A percentile compares a stretch with the other conserved stretches of the same genome.
phyloP scores from a whole-genome alignment of 2,113 vertebrate genomes.

The Antechinus flavipes region DNA sequence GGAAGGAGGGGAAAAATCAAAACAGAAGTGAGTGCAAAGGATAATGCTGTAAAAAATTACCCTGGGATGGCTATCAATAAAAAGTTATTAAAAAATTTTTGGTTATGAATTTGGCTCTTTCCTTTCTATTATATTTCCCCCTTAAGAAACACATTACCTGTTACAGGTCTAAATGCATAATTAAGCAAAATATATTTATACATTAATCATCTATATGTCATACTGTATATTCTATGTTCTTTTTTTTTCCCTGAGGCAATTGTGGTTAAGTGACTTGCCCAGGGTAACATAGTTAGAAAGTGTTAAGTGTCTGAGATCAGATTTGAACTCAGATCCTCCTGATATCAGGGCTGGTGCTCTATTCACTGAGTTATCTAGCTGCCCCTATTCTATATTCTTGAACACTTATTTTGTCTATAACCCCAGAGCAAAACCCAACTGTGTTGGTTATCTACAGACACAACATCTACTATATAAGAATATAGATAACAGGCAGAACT shows the following conservation, averaged over 20 bases:
- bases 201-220: background rate
- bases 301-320: no score
- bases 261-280: no score
- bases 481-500: background rate
- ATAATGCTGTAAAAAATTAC: no score
- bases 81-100: background rate
- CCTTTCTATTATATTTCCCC: background rate
- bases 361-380: no score
- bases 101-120: background rate
- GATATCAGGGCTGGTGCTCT: no score
- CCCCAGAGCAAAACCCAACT: background rate
- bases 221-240: no score
- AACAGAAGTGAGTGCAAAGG: no score
- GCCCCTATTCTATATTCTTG: background rate
- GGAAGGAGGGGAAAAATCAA: no score
- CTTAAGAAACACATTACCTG: background rate
- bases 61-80: no score
- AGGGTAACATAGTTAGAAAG: no score
- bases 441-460: background rate
- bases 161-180: background rate
- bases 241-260: no score
- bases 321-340: no score
- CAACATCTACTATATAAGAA: background rate
- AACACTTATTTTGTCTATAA: background rate
- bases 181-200: background rate